Base-by-base conservation (phyloP, 2,888 invertebrate genomes). In the Diadegma fenestrale region DNA sequence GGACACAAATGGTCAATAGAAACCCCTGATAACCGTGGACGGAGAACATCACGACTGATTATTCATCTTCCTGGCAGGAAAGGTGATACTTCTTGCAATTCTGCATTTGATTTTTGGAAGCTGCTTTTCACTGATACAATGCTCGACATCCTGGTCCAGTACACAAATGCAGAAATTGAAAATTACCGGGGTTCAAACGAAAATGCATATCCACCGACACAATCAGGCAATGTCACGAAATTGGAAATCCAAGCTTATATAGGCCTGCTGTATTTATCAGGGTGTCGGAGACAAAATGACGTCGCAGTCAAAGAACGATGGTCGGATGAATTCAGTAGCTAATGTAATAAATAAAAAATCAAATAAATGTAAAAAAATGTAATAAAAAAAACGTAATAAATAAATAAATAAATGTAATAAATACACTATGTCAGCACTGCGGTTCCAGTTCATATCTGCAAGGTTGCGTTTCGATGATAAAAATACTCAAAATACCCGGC, bases 381-480 rank as follows among this genome's bases (percentile, higher is more conserved):
- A n/a, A n/a, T n/a, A n/a, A n/a, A n/a, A n/a, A n/a, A n/a, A n/a
- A n/a, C n/a, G n/a, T n/a, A n/a, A n/a, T n/a, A n/a, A n/a, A n/a
- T n/a, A n/a, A n/a, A n/a, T n/a, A n/a, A n/a, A n/a, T n/a, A n/a
- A n/a, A n/a, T n/a, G n/a, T n/a, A n/a, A 82, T 69, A 69, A 85
- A 33, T 83, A 78, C n/a, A 84, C 80, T 19, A 88, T 89, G 87
- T 12, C 84, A 19, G 66, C 45, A 17, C 68, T 66, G 30, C 77
- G 87, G 48, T 89, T 88, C 51, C 26, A 69, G 43, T 87, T 87
- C 85, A 58, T 88, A 30, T 37, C 81, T 0, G 58, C 30, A 33
- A 82, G 80, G 37, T 63, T 89, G 54, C 80, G 87, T 30, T 89
- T 90, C 69, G 88, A 88, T 71, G 86, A 88, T 61, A 85, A 80